Percentiles rank a stretch among this genome's conserved stretches.
These are phyloP conservation scores for Pollenia labialis DNA, from an alignment of 2,888 invertebrate species.

Conservation along the genomic window DNA sequence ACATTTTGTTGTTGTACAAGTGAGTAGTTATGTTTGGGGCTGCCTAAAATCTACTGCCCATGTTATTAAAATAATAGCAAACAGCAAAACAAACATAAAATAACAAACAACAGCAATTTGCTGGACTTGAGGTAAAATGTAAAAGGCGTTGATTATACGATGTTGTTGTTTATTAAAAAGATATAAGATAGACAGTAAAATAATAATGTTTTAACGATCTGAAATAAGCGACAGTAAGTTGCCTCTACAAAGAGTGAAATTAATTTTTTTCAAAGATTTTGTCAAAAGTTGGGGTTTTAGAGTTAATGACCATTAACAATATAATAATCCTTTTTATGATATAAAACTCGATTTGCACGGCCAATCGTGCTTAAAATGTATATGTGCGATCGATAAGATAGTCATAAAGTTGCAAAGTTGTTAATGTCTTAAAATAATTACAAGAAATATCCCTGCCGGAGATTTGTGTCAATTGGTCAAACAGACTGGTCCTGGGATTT, in stretches of 20 bases:
- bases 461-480: too few species aligned
- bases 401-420: too few species aligned
- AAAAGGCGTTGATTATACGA: slow-evolving; percentile 61
- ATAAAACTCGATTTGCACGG: too few species aligned
- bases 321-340: too few species aligned
- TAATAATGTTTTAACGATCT: slow-evolving; percentile 27
- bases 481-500: too few species aligned
- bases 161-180: slow-evolving; percentile 53
- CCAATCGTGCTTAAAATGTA: too few species aligned
- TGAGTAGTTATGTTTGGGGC: neutral
- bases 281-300: neutral
- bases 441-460: too few species aligned
- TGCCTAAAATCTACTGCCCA: slow-evolving; percentile 1
- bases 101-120: slow-evolving; percentile 10
- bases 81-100: slow-evolving; percentile 3
- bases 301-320: too few species aligned
- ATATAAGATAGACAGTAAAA: neutral
- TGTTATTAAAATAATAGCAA: slow-evolving; percentile 22
- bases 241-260: slow-evolving; percentile 5
- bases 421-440: too few species aligned
- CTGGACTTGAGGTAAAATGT: slow-evolving; percentile 21
- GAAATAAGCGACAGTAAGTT: slow-evolving; percentile 6
- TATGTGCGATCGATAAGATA: too few species aligned
- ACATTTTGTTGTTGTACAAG: neutral
- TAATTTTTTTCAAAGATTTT: neutral